Base-by-base conservation (phyloP, 2,113 vertebrate genomes). In the Poeciliopsis occidentalis region DNA sequence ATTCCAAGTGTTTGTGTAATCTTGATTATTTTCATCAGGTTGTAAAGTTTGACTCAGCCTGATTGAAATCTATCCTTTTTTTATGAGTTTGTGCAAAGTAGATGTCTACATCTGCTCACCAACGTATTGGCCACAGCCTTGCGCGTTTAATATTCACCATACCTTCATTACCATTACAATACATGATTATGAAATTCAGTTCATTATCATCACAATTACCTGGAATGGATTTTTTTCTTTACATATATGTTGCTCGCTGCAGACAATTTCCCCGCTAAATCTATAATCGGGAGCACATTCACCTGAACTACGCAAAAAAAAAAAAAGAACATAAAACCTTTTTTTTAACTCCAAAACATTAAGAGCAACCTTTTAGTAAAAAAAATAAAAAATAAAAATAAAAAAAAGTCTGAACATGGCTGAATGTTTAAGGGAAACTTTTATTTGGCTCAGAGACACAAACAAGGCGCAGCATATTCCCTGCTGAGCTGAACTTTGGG, bases 141-240 rank as follows among this genome's bases (percentile, higher is more conserved):
- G 32, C 54, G 78, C 82, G 41, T 79, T 91, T 87, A 85, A 83
- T 77, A 92, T 91, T 87, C 86, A 87, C 57, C 80, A 87, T 81
- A 67, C 76, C 75, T 71, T 32, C 63, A 93, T 93, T 93, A 90
- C 84, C 90, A 93, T 92, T 26, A 87, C 89, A 93, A 93, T 90
- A 15, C 78, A 29, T 87, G 82, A 82, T 89, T 91, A 87, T 91
- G 88, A 92, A 91, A 92, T 92, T 81, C 86, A 86, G 54, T 88
- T 93, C 87, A 93, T 92, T 93, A 92, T 80, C 92, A 93, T 93
- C 81, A 93, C 91, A 92, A 92, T 91, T 86, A 89, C 81, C 68
- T 78, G 79, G 11, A 79, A 83, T 82, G 44, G 80, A 88, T n/a
- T 92, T 47, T 82, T 62, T 34, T 32, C 22, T 51, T 72, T 32